phyloP scores from a whole-genome alignment of 2,888 invertebrate species.

The Diarsia dahlii region DNA sequence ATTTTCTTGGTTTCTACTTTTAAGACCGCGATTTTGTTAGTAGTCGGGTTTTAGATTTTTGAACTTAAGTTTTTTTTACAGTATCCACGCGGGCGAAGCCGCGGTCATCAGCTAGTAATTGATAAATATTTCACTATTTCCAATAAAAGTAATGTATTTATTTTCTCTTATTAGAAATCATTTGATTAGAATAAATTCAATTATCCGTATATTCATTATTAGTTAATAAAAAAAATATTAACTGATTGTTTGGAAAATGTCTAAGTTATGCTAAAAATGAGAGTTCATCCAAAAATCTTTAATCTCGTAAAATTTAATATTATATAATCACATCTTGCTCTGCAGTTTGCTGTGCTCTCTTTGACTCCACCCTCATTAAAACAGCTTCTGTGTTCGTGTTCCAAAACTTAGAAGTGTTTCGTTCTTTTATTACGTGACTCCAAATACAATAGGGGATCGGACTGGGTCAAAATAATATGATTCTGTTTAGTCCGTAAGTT shows the following conservation, averaged over 20 bases:
- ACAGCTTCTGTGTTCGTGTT: not conserved
- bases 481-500: too few species aligned
- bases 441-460: too few species aligned
- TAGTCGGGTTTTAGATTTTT: too few species aligned
- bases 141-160: not conserved
- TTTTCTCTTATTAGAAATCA: slow-evolving; percentile 1
- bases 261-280: not conserved
- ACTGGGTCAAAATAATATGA: too few species aligned
- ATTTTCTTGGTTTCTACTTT: too few species aligned
- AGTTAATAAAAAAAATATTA: too few species aligned
- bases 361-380: not conserved
- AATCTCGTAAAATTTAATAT: not conserved
- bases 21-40: too few species aligned
- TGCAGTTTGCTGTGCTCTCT: not conserved
- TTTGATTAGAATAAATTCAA: not conserved
- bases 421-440: too few species aligned
- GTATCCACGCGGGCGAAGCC: too few species aligned
- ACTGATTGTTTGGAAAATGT: not conserved
- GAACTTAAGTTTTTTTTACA: too few species aligned
- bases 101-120: too few species aligned
- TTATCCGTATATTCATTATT: not conserved
- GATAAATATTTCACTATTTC: not conserved
- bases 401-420: too few species aligned
- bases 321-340: not conserved
- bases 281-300: not conserved